Conservation (phyloP, 2,888 invertebrate genomes). For the Rugalucina vietnamica region DNA sequence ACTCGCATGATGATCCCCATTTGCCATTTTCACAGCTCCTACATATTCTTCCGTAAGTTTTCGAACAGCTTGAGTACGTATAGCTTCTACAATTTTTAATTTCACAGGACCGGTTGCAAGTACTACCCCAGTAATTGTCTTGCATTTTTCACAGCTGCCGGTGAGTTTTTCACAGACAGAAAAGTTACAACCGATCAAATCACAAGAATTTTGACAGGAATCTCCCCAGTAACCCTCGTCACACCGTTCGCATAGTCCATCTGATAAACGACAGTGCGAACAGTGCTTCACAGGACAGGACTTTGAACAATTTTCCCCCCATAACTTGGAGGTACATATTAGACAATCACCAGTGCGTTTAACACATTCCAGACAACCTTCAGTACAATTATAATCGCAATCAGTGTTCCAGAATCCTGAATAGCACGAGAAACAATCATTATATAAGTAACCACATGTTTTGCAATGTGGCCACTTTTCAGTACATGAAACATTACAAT, state of each 20-base stretch:
- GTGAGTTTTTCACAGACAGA: background rate
- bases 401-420: background rate
- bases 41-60: background rate
- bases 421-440: background rate
- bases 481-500: background rate
- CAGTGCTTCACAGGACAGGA: background rate
- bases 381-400: background rate
- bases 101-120: background rate
- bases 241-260: background rate
- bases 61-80: background rate
- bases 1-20: background rate
- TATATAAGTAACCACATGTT: background rate
- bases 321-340: background rate
- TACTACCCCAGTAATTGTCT: background rate
- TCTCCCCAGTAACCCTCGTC: background rate
- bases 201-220: background rate
- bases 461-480: background rate
- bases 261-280: background rate
- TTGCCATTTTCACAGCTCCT: background rate
- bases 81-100: background rate
- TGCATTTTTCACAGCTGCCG: background rate
- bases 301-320: background rate
- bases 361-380: background rate
- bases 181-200: background rate
- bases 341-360: background rate